Percentiles rank a stretch among this genome's conserved stretches.
Conservation (phyloP, 2,113 vertebrate genomes). For the Catagonus wagneri region DNA sequence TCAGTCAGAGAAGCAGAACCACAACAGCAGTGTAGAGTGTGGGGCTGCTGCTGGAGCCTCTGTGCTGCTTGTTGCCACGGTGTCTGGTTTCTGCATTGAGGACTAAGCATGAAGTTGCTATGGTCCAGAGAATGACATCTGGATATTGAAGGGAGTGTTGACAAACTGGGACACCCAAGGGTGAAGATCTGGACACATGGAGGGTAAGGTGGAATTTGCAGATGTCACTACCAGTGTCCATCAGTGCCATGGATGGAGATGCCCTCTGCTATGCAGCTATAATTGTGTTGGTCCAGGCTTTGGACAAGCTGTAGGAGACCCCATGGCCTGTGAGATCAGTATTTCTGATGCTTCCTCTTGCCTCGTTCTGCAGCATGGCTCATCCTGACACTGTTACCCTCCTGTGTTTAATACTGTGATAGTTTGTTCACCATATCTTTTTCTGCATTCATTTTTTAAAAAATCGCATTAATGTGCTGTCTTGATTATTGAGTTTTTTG, state of each 20-base stretch:
- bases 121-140: not conserved
- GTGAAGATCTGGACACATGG: not conserved
- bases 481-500: not conserved
- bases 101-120: fast-evolving
- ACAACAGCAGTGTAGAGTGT: fast-evolving
- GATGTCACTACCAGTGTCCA: fast-evolving
- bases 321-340: fast-evolving
- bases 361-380: not conserved
- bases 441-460: not conserved
- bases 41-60: not conserved
- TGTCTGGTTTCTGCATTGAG: not conserved
- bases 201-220: not conserved
- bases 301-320: not conserved
- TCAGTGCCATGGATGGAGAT: fast-evolving
- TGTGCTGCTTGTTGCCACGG: fast-evolving
- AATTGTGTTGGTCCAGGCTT: fast-evolving
- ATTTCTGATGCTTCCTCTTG: not conserved
- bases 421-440: not conserved
- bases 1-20: not conserved
- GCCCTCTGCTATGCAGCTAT: fast-evolving
- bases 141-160: not conserved
- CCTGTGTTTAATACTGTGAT: not conserved
- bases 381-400: not conserved
- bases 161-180: too few species aligned
- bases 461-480: not conserved